These are phyloP conservation scores for Dendrophyllia cribrosa DNA, from an alignment of 64 coral and sea anemone genomes.

Conservation along the genomic window DNA sequence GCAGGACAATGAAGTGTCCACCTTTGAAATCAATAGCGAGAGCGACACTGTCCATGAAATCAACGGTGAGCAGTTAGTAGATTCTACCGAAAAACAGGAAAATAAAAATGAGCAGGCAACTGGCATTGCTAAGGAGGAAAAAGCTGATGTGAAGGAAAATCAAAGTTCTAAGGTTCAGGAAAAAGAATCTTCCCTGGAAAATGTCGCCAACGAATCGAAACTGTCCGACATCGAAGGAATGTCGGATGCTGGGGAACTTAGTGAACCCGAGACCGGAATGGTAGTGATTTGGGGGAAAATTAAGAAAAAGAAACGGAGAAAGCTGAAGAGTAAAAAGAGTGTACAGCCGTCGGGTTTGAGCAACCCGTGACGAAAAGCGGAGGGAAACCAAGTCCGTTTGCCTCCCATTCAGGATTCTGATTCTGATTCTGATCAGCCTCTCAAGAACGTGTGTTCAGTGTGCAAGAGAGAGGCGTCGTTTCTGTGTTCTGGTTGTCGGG, in stretches of 20 bases:
- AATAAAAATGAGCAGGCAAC: background rate
- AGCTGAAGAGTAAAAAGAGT: conserved; percentile 57
- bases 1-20: conserved; percentile 15
- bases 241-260: conserved; percentile 95
- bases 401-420: too few relatives aligned
- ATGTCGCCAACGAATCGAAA: conserved; percentile 65
- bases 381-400: conserved; percentile 30
- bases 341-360: conserved; percentile 15
- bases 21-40: conserved; percentile 16
- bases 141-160: conserved; percentile 3
- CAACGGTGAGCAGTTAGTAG: background rate
- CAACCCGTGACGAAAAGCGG: conserved; percentile 17
- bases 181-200: conserved; percentile 1
- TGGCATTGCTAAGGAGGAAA: background rate
- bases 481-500: conserved; percentile 92
- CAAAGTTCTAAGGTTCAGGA: background rate
- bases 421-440: too few relatives aligned
- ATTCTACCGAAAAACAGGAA: conserved; percentile 2
- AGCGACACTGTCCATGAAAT: background rate
- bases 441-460: too few relatives aligned
- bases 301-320: conserved; percentile 81
- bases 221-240: conserved; percentile 91
- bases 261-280: conserved; percentile 66
- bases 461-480: conserved; percentile 94
- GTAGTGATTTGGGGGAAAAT: conserved; percentile 61